Percentiles rank a stretch among this genome's conserved stretches.
phyloP scores from a whole-genome alignment of 2,888 invertebrate species.

The Scaptomyza tumidula region DNA sequence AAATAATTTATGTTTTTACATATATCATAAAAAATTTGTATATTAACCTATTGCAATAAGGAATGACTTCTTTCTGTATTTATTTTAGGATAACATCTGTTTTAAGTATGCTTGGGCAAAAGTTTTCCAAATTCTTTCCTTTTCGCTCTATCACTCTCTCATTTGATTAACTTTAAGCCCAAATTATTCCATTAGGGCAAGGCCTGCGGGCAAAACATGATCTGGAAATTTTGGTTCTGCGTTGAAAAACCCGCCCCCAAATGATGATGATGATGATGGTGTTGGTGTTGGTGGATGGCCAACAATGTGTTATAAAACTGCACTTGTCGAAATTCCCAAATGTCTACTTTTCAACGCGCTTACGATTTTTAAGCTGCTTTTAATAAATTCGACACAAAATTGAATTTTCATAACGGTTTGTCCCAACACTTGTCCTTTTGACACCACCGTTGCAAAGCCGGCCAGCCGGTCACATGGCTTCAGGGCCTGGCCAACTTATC shows the following conservation, averaged over 20 bases:
- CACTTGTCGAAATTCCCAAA: constrained; percentile 82
- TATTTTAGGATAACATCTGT: constrained; percentile 12
- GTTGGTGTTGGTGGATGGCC: background rate
- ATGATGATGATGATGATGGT: constrained; percentile 1
- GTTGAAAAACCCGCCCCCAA: constrained; percentile 39
- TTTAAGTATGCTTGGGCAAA: constrained; percentile 2
- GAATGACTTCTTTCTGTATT: constrained; percentile 16
- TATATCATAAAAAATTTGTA: too few relatives aligned
- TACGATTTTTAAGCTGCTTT: constrained; percentile 80
- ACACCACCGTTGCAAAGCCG: constrained; percentile 47
- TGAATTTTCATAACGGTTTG: constrained; percentile 83
- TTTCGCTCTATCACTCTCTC: background rate
- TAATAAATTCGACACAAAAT: constrained; percentile 84
- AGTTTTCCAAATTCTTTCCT: background rate
- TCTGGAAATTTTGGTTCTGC: constrained; percentile 28
- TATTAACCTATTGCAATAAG: constrained; percentile 25
- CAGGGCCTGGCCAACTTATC: constrained; percentile 36
- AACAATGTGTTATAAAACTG: constrained; percentile 42
- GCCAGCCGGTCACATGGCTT: constrained; percentile 21
- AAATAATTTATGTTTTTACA: too few relatives aligned
- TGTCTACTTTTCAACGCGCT: constrained; percentile 80
- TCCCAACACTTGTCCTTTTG: constrained; percentile 73
- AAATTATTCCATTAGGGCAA: constrained; percentile 73
- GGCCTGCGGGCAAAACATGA: constrained; percentile 70
- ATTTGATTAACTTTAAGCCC: constrained; percentile 66